Conservation (phyloP, 2,797 vertebrate species). For the Sebastolobus altivelis region DNA sequence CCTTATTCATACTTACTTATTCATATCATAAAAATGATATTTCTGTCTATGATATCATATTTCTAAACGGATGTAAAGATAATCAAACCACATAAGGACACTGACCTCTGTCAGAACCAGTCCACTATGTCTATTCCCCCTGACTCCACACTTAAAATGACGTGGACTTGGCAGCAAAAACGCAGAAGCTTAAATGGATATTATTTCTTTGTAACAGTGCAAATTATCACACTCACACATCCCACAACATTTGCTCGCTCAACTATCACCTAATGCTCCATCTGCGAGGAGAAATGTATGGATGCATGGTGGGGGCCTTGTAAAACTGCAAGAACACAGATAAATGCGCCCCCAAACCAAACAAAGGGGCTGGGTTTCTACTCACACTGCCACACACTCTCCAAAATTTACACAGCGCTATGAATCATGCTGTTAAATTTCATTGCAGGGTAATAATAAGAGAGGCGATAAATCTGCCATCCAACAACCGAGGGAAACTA, state of each 20-base stretch:
- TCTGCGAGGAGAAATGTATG: not conserved
- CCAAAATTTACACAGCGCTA: slow-evolving; percentile 18
- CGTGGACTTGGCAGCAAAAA: slow-evolving; percentile 16
- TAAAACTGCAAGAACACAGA: slow-evolving; percentile 8
- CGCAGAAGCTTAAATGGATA: not conserved
- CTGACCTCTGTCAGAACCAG: slow-evolving; percentile 29
- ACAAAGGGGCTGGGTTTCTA: slow-evolving; percentile 10
- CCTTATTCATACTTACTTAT: no score
- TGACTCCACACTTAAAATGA: not conserved
- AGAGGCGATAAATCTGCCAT: slow-evolving; percentile 52
- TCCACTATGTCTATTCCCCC: not conserved
- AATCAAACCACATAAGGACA: slow-evolving; percentile 11
- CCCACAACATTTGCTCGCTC: slow-evolving; percentile 1
- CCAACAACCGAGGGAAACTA: slow-evolving; percentile 36
- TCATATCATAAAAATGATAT: not conserved
- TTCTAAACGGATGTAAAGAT: slow-evolving; percentile 16
- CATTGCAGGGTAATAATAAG: slow-evolving; percentile 37
- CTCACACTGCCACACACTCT: slow-evolving; percentile 18
- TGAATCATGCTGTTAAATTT: slow-evolving; percentile 50
- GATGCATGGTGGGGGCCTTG: not conserved
- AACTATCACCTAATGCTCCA: not conserved
- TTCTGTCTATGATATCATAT: not conserved
- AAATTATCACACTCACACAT: slow-evolving; percentile 1
- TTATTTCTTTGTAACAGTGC: not conserved
- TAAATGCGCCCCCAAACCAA: slow-evolving; percentile 17